Percentiles rank a stretch among this genome's conserved stretches.
Conservation (phyloP, 53 echinoderm and acorn worm genomes). For the Antedon mediterranea region DNA sequence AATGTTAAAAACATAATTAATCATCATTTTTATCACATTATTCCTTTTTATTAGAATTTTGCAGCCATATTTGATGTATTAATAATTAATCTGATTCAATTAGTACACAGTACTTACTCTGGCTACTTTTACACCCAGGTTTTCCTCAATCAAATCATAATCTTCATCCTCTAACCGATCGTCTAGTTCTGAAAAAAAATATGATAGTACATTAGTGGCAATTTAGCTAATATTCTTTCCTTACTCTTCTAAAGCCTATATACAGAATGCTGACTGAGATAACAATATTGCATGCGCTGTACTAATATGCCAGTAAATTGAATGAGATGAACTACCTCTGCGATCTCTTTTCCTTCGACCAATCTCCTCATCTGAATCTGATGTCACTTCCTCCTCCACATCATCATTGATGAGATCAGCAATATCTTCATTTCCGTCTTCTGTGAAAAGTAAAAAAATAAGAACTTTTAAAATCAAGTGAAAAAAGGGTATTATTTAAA, state of each 20-base stretch:
- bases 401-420: constrained; percentile 90
- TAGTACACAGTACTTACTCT: constrained; percentile 44
- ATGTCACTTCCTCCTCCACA: constrained; percentile 53
- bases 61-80: no score
- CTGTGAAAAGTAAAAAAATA: neutral
- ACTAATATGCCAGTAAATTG: neutral
- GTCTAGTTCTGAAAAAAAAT: constrained; percentile 48
- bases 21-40: no score
- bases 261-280: no score
- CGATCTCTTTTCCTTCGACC: constrained; percentile 63
- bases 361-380: constrained; percentile 43
- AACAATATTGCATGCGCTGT: neutral
- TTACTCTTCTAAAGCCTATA: no score
- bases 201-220: no score
- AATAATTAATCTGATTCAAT: neutral
- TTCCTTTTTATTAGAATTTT: no score
- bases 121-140: constrained; percentile 86
- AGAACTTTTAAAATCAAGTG: neutral
- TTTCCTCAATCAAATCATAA: constrained; percentile 91
- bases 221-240: no score
- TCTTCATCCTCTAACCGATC: constrained; percentile 93
- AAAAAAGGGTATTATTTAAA: no score
- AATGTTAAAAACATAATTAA: no score
- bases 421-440: constrained; percentile 45
- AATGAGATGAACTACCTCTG: constrained; percentile 25